Base-by-base conservation (phyloP, 2,888 invertebrate genomes). In the Netelia inedita region DNA sequence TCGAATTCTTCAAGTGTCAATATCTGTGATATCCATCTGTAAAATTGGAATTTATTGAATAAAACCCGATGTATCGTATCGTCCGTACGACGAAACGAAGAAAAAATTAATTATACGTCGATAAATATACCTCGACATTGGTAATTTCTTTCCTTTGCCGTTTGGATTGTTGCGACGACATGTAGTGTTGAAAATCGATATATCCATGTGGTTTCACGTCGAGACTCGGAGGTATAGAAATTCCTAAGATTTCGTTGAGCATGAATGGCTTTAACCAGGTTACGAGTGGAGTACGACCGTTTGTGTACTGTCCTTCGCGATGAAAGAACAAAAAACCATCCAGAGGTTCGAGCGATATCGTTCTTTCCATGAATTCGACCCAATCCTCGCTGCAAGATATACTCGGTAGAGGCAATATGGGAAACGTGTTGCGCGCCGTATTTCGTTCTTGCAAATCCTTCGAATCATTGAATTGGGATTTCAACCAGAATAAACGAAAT, bases 281-380 rank as follows among this genome's bases (percentile, higher is more conserved):
- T 1, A 99, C 98, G 9, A 99, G 94, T 0, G 99, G 98, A 0
- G 98, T 98, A 69, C 95, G 94, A 1, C 98, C 98, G 73, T 96
- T 94, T 8, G 95, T 95, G 91, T 99, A 99, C 88, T 96, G 96
- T 0, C 96, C 96, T 85, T 96, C 95, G 89, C 96, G 97, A 94
- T 99, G 98, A 94, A 97, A 99, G 94, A 99, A 99, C 75, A 99
- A 94, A 53, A 98, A 92, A 0, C 99, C 99, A 93, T 99, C 99
- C 74, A 98, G 92, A 69, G 93, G 87, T 0, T 96, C 94, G 9
- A 89, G 90, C 5, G 84, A 46, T 0, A 88, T 63, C 66, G 94
- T 71, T 90, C 83, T 91, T 91, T 71, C 94, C 73, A 96, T 89
- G 61, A 93, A 92, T 82, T 94, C 92, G 84, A 96, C 95, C 76